Evolutionary conservation across 2,888 invertebrate species (phyloP).

Genomic region (Trilocha varians): DNA sequence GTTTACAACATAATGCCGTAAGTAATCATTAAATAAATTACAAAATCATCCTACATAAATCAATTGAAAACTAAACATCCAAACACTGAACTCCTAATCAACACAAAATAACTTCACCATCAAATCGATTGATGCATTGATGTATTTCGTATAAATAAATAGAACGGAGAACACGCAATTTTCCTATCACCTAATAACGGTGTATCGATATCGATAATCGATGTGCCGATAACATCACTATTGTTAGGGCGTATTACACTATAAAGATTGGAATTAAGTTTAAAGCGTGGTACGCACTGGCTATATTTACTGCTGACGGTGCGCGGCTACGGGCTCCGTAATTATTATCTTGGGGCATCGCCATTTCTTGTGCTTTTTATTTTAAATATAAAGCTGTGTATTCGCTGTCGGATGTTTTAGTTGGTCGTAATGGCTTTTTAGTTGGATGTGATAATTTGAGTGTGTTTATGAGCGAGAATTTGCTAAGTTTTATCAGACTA

Average conservation of each 20-base stretch:
- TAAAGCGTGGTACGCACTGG: conserved; percentile 46
- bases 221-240: conserved; percentile 49
- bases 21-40: too few relatives aligned
- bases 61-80: too few relatives aligned
- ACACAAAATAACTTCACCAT: neutral
- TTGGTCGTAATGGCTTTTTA: neutral
- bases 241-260: conserved; percentile 44
- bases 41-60: too few relatives aligned
- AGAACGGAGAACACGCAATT: conserved; percentile 31
- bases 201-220: conserved; percentile 51
- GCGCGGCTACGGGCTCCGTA: conserved; percentile 44
- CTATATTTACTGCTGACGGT: conserved; percentile 59
- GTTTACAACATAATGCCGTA: too few relatives aligned
- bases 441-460: conserved; percentile 7
- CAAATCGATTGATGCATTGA: neutral
- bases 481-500: too few relatives aligned
- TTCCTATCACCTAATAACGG: conserved; percentile 32
- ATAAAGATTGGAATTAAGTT: conserved; percentile 71
- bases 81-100: neutral
- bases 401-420: conserved; percentile 4
- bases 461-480: conserved; percentile 10
- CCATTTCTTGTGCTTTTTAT: conserved; percentile 32
- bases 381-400: conserved; percentile 4
- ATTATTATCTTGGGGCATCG: conserved; percentile 60
- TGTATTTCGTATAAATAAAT: conserved; percentile 9